phyloP scores from a whole-genome alignment of 37 sponge, comb jelly and placozoan species.

The Dysidea cf. avara region DNA sequence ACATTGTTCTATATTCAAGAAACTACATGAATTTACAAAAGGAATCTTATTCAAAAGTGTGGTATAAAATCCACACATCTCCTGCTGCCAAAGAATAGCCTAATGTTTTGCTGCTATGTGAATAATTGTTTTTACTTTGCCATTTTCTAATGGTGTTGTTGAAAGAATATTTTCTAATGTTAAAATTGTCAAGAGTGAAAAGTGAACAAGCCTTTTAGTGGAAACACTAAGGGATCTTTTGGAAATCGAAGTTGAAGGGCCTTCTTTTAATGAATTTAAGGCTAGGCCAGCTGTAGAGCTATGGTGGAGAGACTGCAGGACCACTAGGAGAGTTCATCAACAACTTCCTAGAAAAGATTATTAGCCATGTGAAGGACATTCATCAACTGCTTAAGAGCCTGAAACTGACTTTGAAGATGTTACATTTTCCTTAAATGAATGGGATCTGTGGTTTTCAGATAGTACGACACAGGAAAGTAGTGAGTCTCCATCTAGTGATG shows the following conservation, averaged over 20 bases:
- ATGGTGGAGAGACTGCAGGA: slow-evolving; percentile 47
- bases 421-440: no score
- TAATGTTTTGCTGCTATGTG: no score
- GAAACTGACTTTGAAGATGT: no score
- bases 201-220: slow-evolving; percentile 21
- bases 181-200: slow-evolving; percentile 39
- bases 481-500: no score
- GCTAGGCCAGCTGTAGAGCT: slow-evolving; percentile 33
- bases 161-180: slow-evolving; percentile 43
- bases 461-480: no score
- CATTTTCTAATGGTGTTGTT: slow-evolving; percentile 50
- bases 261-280: slow-evolving; percentile 20
- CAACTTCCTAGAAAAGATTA: slow-evolving; percentile 44
- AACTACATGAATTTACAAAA: slow-evolving; percentile 21
- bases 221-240: slow-evolving; percentile 47
- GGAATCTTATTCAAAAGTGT: slow-evolving; percentile 30
- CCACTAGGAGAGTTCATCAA: slow-evolving; percentile 31
- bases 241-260: slow-evolving; percentile 66
- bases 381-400: no score
- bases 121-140: slow-evolving; percentile 63
- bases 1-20: slow-evolving; percentile 32
- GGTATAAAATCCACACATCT: slow-evolving; percentile 54
- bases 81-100: slow-evolving; percentile 48
- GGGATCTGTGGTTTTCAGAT: no score
- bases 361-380: no score